Evolutionary conservation across 2,113 vertebrate species (phyloP), one percentile per base, ranked within the genome.

Genomic region (Oncorhynchus keta): DNA sequence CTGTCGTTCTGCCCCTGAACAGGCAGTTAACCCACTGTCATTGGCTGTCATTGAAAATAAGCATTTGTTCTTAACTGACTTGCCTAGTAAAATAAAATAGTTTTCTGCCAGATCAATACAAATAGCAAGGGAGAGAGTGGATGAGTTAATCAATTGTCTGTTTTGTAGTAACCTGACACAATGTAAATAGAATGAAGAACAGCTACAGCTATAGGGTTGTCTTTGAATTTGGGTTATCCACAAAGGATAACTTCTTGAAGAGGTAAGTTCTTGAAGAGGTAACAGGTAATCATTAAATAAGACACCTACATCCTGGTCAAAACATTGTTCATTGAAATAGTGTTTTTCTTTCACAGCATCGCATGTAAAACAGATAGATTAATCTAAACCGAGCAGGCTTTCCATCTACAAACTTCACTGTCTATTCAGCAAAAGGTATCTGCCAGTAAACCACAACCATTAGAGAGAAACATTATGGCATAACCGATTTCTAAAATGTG

Each of bases 401-500:
- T 70, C 30, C 35, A 39, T 45, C 35, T 3, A 57, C 80, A 80
- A 83, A 85, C 84, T 86, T 79, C n/a, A 77, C 87, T 77, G 67
- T 51, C 57, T 78, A 57, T 72, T 76, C 66, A 75, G 24, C 68
- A 80, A 78, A 80, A 77, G 77, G 72, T 76, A 70, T 74, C 72
- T 86, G 83, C 83, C 85, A 88, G 79, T 70, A 80, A 79, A 77
- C 83, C 82, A 84, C 84, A 85, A 76, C 82, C 90, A 83, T 89
- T 83, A 87, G 83, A 86, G 75, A 82, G 81, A 82, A 80, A 90
- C 89, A 90, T 90, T 89, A 88, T 89, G 86, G 88, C 86, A 86
- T 86, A 90, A 89, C 83, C 79, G 78, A 76, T 87, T 86, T 90
- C 90, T 89, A 88, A 90, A 91, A 91, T 87, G 84, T 86, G 86